Evolutionary conservation across 2,113 vertebrate species (phyloP), one percentile per base, ranked within the genome.

Genomic region (Apodemus sylvaticus): DNA sequence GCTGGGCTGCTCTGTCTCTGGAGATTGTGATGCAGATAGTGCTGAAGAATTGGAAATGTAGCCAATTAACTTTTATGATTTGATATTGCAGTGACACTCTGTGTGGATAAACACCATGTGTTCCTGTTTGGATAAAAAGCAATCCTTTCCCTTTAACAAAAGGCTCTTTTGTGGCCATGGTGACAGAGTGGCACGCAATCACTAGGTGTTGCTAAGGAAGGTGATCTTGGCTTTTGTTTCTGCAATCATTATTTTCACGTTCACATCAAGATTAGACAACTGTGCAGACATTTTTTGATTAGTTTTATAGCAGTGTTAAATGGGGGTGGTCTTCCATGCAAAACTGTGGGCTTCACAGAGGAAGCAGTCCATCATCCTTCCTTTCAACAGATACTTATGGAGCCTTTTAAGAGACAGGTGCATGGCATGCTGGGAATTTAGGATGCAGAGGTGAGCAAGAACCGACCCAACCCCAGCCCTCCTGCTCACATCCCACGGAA

Each of bases 211-310:
- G 34, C 73, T 68, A 45, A 93, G n/a, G 31, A 31, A 83, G 17
- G 66, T 19, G 22, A 86, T 74, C 83, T 81, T 79, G 68, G 42
- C 68, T 94, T 90, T 96, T 68, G 60, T 92, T 79, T 92, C 85
- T 64, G 16, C 91, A 90, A 86, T 93, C 29, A 53, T 83, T 73
- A 71, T 92, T 96, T 94, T 94, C 51, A 34, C n/a, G 93, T 95
- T 89, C 51, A 68, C 34, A 58, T 88, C 77, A 86, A 73, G 53
- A 68, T 60, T 82, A 95, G 94, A 79, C 90, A 89, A 45, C 31
- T 26, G 19, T 24, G 42, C 31, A 5, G 48, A 60, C 12, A 17
- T 90, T 85, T 86, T 86, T 94, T 36, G 79, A 83, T 85, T 60
- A 11, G 60, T 79, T 42, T 42, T 42, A 73, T 3, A 64, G 62